phyloP scores from a whole-genome alignment of 2,113 vertebrate genomes.

The Tichodroma muraria region DNA sequence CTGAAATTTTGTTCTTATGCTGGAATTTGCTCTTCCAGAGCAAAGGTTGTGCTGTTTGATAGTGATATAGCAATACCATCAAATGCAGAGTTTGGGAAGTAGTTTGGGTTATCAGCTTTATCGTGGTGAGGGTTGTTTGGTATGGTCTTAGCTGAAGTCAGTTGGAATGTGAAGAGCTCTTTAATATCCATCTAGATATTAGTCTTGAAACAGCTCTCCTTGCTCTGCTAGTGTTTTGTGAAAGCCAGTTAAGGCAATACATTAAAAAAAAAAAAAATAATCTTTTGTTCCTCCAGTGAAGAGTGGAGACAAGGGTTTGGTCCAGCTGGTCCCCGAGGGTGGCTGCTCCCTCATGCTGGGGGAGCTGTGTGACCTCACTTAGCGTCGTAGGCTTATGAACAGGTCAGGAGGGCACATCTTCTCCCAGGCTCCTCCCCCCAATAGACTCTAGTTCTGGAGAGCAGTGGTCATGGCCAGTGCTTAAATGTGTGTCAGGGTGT shows the following conservation, averaged over 20 bases:
- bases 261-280: not conserved
- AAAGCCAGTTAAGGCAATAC: not conserved
- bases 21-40: not conserved
- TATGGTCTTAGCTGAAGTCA: not conserved
- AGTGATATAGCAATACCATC: not conserved
- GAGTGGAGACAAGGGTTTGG: not conserved
- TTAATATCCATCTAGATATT: not conserved
- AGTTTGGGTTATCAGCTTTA: not conserved
- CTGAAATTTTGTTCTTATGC: not conserved
- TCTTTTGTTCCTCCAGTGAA: not conserved
- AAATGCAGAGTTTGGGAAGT: not conserved
- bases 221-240: not conserved
- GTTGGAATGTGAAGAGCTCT: not conserved
- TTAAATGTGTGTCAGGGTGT: not conserved
- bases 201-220: not conserved
- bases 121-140: not conserved
- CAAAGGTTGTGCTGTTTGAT: not conserved
- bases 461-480: not conserved
- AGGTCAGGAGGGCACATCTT: not conserved
- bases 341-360: accelerated
- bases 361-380: accelerated
- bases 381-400: not conserved
- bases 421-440: not conserved
- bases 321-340: accelerated
- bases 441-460: not conserved